These are phyloP conservation scores for Amiota communis DNA, from an alignment of 2,888 invertebrate genomes.

Conservation along the genomic window DNA sequence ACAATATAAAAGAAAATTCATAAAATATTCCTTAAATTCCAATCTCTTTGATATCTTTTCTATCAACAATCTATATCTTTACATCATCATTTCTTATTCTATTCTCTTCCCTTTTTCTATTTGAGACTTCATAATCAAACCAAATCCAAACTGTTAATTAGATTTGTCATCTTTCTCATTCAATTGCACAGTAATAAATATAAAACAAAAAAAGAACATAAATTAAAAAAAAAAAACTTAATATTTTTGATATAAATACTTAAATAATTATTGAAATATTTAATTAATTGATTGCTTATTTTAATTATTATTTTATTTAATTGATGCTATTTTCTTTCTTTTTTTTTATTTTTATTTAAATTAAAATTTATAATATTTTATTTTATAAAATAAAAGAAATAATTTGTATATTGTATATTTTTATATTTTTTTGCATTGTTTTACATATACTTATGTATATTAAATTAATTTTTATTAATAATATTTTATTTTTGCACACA, in stretches of 20 bases:
- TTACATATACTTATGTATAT: constrained; percentile 16
- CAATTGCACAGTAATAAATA: constrained; percentile 8
- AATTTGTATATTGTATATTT: not conserved
- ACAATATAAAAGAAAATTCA: no score
- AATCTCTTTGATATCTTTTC: no score
- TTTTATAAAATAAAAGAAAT: not conserved
- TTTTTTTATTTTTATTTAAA: not conserved
- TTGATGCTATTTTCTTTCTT: constrained; percentile 10
- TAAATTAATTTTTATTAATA: constrained; percentile 24
- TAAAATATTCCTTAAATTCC: no score
- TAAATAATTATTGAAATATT: no score
- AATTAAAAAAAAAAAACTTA: not conserved
- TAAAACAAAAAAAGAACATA: not conserved
- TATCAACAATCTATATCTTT: no score
- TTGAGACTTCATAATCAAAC: not conserved
- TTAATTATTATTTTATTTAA: not conserved
- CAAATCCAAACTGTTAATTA: not conserved
- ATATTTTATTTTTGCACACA: constrained; percentile 32
- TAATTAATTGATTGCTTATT: no score
- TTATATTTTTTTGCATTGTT: constrained; percentile 20
- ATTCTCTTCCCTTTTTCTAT: not conserved
- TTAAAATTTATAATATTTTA: not conserved
- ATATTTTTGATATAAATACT: no score
- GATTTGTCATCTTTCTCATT: constrained; percentile 20
- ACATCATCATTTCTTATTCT: no score